These are phyloP conservation scores for Montipora efflorescens DNA, from an alignment of 64 coral and sea anemone genomes.

Conservation along the genomic window DNA sequence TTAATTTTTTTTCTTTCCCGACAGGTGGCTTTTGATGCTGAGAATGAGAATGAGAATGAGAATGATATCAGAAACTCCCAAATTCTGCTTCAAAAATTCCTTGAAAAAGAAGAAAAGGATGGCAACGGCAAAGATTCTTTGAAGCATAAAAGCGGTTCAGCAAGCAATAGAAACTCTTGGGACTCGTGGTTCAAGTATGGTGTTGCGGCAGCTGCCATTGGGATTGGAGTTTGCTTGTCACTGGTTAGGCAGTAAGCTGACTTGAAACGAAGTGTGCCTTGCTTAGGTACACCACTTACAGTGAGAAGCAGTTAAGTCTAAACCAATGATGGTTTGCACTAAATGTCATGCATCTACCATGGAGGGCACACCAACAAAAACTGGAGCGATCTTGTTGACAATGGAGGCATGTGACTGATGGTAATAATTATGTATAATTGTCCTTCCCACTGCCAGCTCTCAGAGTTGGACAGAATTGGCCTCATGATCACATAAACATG, in stretches of 20 bases:
- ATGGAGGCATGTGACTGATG: no score
- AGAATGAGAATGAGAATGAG: conserved; percentile 55
- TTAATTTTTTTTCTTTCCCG: neutral
- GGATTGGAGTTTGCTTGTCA: conserved; percentile 75
- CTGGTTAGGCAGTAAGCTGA: conserved; percentile 74
- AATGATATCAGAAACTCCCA: conserved; percentile 38
- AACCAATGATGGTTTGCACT: no score
- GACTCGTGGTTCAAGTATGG: conserved; percentile 83
- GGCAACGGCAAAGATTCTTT: conserved; percentile 13
- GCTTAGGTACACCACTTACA: no score
- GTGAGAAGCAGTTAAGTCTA: no score
- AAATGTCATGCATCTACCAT: no score
- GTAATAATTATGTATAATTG: no score
- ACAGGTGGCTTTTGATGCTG: conserved; percentile 61
- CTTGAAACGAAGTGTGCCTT: no score
- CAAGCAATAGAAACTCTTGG: conserved; percentile 69
- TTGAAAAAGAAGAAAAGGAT: conserved; percentile 72
- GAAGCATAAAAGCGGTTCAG: conserved; percentile 41
- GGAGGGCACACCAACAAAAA: no score
- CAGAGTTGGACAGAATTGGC: no score
- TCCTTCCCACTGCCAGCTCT: no score
- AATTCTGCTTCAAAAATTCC: conserved; percentile 71
- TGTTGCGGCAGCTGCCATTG: conserved; percentile 83
- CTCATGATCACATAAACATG: no score
- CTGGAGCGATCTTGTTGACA: no score